A percentile compares a stretch with the other conserved stretches of the same genome.
Evolutionary conservation across 1,140 invertebrate species (phyloP).

Genomic region (Drepana arcuata): DNA sequence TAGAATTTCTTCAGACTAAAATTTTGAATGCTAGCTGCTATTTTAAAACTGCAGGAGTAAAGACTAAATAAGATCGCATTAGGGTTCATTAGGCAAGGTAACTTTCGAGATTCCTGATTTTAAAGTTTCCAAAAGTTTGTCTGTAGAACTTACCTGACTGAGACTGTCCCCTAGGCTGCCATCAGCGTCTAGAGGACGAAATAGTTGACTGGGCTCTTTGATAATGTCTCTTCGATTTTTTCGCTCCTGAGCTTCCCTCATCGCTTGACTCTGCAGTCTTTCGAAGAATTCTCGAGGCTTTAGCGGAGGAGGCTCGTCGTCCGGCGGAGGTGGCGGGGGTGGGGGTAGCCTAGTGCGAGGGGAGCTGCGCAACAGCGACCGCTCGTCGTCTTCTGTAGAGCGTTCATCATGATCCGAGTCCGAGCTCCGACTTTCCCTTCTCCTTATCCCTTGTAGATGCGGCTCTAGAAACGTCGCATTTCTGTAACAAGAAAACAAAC

Average conservation of each 20-base stretch:
- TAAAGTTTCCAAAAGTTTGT: constrained; percentile 12
- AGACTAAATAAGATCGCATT: constrained; percentile 16
- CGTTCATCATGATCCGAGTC: constrained; percentile 66
- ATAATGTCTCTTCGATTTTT: constrained; percentile 36
- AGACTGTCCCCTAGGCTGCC: constrained; percentile 58
- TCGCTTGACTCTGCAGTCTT: constrained; percentile 55
- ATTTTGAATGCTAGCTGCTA: too few species aligned
- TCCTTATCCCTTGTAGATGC: constrained; percentile 63
- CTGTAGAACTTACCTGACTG: constrained; percentile 45
- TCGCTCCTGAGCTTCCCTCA: constrained; percentile 47
- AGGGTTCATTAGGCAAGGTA: constrained; percentile 41
- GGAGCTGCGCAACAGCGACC: constrained; percentile 53
- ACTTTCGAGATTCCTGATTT: constrained; percentile 19
- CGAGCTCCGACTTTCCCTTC: constrained; percentile 56
- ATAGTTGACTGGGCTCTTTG: constrained; percentile 34
- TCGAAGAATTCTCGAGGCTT: constrained; percentile 61
- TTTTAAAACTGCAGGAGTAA: too few species aligned
- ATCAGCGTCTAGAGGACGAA: constrained; percentile 44
- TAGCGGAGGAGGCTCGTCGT: constrained; percentile 58
- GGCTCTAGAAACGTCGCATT: constrained; percentile 69
- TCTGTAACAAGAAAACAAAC: constrained; percentile 51
- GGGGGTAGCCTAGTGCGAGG: constrained; percentile 46
- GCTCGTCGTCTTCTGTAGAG: constrained; percentile 69
- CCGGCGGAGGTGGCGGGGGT: constrained; percentile 53
- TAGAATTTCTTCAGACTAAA: neutral